Percentiles rank a stretch among this genome's conserved stretches.
Conservation (phyloP, 2,888 invertebrate genomes). For the Pterostichus niger region DNA sequence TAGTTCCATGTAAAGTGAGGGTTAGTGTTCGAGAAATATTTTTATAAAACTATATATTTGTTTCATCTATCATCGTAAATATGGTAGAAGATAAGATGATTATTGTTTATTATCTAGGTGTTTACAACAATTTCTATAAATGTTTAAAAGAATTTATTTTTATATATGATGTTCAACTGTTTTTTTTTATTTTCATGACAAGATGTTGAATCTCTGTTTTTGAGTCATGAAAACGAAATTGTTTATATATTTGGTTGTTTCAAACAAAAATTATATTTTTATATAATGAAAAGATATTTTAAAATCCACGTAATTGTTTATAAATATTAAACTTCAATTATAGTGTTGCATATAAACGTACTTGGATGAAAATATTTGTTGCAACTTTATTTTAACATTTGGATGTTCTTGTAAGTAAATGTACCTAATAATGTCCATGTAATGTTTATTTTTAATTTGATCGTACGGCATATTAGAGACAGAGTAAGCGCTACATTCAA, state of each 20-base stretch:
- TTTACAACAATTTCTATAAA: conserved; percentile 51
- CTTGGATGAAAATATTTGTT: conserved; percentile 3
- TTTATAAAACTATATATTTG: conserved; percentile 41
- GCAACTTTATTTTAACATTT: conserved; percentile 40
- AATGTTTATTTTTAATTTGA: conserved; percentile 21
- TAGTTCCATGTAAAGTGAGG: conserved; percentile 75
- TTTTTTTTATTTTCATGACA: conserved; percentile 41
- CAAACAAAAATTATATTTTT: conserved; percentile 31
- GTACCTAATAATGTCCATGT: conserved; percentile 26
- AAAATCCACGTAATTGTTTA: neutral
- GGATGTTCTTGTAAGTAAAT: conserved; percentile 30
- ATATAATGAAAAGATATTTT: conserved; percentile 9
- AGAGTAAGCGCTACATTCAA: conserved; percentile 50
- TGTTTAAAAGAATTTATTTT: conserved; percentile 54
- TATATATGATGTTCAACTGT: conserved; percentile 45
- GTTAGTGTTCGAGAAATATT: conserved; percentile 58
- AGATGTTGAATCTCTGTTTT: conserved; percentile 47
- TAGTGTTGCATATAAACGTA: neutral
- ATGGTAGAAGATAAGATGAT: conserved; percentile 41
- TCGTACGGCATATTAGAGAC: conserved; percentile 30
- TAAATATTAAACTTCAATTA: conserved; percentile 9
- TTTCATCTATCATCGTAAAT: conserved; percentile 33
- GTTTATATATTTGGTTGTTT: conserved; percentile 10
- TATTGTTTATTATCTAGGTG: conserved; percentile 38
- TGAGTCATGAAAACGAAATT: conserved; percentile 2